Percentiles rank a stretch among this genome's conserved stretches.
Conservation (phyloP, 1,140 invertebrate species). For the Zaprionus tsacasi region DNA sequence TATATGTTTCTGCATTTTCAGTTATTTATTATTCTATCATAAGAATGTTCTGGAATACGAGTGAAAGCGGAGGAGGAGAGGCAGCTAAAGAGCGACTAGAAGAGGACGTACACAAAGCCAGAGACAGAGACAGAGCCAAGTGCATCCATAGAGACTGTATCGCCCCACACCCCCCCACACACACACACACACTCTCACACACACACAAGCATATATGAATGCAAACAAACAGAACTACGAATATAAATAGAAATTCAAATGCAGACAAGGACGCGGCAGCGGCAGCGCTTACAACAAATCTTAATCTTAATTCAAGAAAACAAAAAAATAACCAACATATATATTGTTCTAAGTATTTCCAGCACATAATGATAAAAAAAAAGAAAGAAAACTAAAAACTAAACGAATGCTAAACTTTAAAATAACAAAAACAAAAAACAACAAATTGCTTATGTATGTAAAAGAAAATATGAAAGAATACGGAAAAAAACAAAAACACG, state of each 20-base stretch:
- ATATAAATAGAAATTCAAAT: conserved; percentile 40
- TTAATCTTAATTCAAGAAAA: conserved; percentile 46
- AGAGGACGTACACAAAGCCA: conserved; percentile 1
- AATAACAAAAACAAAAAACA: conserved; percentile 20
- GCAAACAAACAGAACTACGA: conserved; percentile 24
- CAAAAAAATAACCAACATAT: not conserved
- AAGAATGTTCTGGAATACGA: conserved; percentile 95
- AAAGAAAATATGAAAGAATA: conserved; percentile 26
- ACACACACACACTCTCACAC: conserved; percentile 19
- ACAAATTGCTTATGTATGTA: conserved; percentile 55
- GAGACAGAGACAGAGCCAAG: conserved; percentile 12
- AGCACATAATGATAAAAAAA: conserved; percentile 48
- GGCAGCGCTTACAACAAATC: conserved; percentile 62
- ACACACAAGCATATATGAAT: conserved; percentile 35
- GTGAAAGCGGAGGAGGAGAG: conserved; percentile 38
- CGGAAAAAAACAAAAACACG: conserved; percentile 19
- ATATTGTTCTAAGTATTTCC: conserved; percentile 71
- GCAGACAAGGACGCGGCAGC: conserved; percentile 52
- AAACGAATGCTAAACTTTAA: conserved; percentile 57
- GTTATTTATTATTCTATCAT: conserved; percentile 96
- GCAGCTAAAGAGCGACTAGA: not conserved
- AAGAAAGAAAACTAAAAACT: conserved; percentile 55
- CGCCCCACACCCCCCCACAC: conserved; percentile 25
- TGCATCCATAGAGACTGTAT: conserved; percentile 58
- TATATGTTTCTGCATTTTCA: conserved; percentile 75